Evolutionary conservation across 2,888 invertebrate species (phyloP).

Genomic region (Chaitophorus viminalis): DNA sequence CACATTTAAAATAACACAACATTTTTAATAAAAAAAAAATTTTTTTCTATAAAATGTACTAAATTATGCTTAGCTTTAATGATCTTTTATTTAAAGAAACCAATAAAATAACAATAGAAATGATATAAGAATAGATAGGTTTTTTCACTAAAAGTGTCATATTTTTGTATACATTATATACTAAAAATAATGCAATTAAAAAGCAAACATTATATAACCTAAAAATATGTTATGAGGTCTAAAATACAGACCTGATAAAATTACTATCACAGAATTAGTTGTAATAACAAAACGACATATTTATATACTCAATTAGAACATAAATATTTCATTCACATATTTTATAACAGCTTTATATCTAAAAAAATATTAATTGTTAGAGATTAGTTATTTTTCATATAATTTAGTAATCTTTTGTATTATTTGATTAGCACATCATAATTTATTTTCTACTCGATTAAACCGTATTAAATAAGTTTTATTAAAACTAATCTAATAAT

Average conservation of each 20-base stretch:
- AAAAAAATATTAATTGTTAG: slow-evolving; percentile 42
- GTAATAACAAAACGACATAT: slow-evolving; percentile 33
- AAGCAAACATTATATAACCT: slow-evolving; percentile 19
- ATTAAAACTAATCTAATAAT: not conserved
- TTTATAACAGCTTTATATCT: slow-evolving; percentile 44
- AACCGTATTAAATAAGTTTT: not conserved
- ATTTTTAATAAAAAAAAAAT: not conserved
- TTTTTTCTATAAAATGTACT: not conserved
- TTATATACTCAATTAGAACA: slow-evolving; percentile 27
- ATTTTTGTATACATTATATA: not conserved
- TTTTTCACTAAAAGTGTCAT: slow-evolving; percentile 49
- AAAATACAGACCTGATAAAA: slow-evolving; percentile 40
- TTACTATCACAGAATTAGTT: slow-evolving; percentile 61
- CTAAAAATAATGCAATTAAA: slow-evolving; percentile 12
- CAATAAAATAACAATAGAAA: slow-evolving; percentile 24
- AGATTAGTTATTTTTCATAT: slow-evolving; percentile 34
- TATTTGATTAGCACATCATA: not conserved
- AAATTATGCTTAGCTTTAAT: slow-evolving; percentile 15
- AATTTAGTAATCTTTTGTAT: slow-evolving; percentile 17
- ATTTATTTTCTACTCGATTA: not conserved
- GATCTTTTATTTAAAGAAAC: slow-evolving; percentile 3
- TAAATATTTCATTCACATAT: slow-evolving; percentile 43
- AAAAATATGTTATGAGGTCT: slow-evolving; percentile 39
- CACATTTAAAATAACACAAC: not conserved
- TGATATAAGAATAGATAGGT: slow-evolving; percentile 13